Conservation (phyloP, 2,888 invertebrate genomes). For the Drosophila niveifrons region DNA sequence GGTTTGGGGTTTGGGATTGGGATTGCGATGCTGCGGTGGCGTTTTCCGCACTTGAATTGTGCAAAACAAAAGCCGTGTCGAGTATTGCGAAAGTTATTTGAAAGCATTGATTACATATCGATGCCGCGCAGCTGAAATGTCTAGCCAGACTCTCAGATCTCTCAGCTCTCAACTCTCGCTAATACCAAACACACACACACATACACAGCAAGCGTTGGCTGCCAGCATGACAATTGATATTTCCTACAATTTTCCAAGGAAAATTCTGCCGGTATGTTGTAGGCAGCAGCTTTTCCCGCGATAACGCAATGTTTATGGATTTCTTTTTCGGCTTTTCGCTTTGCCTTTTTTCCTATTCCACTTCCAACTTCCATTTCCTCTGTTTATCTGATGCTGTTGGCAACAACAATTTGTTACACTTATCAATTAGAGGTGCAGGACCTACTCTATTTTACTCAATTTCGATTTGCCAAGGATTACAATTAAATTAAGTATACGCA, state of each 20-base stretch:
- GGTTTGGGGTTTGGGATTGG: slow-evolving; percentile 27
- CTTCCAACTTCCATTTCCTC: background rate
- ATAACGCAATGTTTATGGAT: slow-evolving; percentile 63
- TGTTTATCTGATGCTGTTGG: slow-evolving; percentile 31
- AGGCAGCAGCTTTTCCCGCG: slow-evolving; percentile 37
- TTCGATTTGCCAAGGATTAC: slow-evolving; percentile 4
- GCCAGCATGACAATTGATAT: slow-evolving; percentile 61
- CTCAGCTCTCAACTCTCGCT: background rate
- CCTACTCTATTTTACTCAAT: background rate
- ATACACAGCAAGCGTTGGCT: slow-evolving; percentile 5
- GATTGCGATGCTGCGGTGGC: slow-evolving; percentile 20
- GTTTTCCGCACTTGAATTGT: slow-evolving; percentile 64
- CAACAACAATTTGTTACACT: slow-evolving; percentile 35
- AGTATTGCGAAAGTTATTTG: slow-evolving; percentile 71
- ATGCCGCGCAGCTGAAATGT: slow-evolving; percentile 40
- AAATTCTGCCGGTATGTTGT: slow-evolving; percentile 32
- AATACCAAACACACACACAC: background rate
- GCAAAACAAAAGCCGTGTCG: slow-evolving; percentile 72
- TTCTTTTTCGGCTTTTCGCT: slow-evolving; percentile 14
- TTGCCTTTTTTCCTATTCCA: too few relatives aligned
- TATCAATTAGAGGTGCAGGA: slow-evolving; percentile 46
- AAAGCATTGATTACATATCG: slow-evolving; percentile 76
- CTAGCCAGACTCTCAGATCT: slow-evolving; percentile 23
- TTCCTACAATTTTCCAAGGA: slow-evolving; percentile 39
- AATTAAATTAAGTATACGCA: slow-evolving; percentile 7